Base-by-base conservation (phyloP, 2,113 vertebrate species). In the Lagopus leucura region DNA sequence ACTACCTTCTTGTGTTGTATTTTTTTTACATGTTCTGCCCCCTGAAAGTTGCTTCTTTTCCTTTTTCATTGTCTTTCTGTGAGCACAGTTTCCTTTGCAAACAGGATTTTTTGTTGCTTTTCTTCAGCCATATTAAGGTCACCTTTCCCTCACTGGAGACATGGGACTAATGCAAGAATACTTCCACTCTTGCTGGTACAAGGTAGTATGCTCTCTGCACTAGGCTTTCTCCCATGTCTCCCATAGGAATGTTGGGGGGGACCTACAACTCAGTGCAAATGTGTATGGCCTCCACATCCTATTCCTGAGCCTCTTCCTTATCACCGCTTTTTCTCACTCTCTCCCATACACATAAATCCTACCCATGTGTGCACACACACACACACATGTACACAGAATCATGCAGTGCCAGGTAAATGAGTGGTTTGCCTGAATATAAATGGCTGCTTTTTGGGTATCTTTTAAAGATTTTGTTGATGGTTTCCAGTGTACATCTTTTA, bases 401-500 rank as follows among this genome's bases (percentile, higher is more conserved):
- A 32, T 12, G 27, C 20, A 76, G 18, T 8, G 75, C 38, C 58
- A 25, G 13, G 63, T 83, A 77, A 86, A 86, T 30, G 58, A 87
- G 30, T 7, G 57, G 25, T 17, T 30, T 74, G 54, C 40, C 84
- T 94, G 58, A 21, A 92, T 43, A 24, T 92, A 92, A 95, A 93
- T 75, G 32, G 61, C 55, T 63, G 57, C 30, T 83, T 19, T 86
- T 34, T 10, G 8, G 88, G 6, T 4, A 71, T 89, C 90, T 87
- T 21, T 21, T 80, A 10, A 87, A 89, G 12, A 20, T 84, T 55
- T 52, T 95, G 38, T 63, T 66, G 52, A 58, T 66, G 17, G n/a
- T 78, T 92, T 71, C 65, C 76, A 89, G 52, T 20, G 38, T 64
- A 66, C 20, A 30, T 50, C 67, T 6, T 55, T 14, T 84, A 65